Conservation (phyloP, 2,113 vertebrate genomes). For the Salvelinus fontinalis region DNA sequence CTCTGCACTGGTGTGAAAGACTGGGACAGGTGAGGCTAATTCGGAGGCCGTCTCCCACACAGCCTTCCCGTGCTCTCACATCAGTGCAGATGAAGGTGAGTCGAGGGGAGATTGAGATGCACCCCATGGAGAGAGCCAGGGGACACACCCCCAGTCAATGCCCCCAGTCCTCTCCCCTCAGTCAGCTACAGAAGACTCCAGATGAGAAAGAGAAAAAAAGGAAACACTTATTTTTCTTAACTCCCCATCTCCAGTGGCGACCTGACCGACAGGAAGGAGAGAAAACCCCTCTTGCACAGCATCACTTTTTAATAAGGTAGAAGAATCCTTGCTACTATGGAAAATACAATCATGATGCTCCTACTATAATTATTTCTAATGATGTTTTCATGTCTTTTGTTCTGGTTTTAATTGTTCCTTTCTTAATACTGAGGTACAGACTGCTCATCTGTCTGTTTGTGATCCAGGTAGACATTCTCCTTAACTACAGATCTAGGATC, state of each 20-base stretch:
- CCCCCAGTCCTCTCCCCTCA: not conserved
- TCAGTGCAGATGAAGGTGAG: no score
- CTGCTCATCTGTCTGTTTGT: not conserved
- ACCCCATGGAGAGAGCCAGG: slow-evolving; percentile 1
- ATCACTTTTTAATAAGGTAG: slow-evolving; percentile 38
- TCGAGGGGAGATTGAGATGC: no score
- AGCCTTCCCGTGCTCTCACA: no score
- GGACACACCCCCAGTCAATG: not conserved
- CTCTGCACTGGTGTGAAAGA: not conserved
- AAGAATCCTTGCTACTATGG: slow-evolving; percentile 25
- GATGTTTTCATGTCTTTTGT: slow-evolving; percentile 14
- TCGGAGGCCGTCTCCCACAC: no score
- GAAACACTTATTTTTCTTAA: slow-evolving; percentile 25
- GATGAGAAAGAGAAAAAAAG: not conserved
- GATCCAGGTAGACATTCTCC: not conserved
- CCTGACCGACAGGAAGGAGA: slow-evolving; percentile 26
- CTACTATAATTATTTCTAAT: slow-evolving; percentile 30
- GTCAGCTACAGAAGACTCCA: slow-evolving; percentile 9
- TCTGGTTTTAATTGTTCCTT: slow-evolving; percentile 5
- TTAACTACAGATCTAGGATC: not conserved
- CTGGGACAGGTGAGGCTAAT: no score
- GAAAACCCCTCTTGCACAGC: slow-evolving; percentile 23
- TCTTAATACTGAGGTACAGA: not conserved
- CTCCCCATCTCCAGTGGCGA: slow-evolving; percentile 17
- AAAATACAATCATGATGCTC: slow-evolving; percentile 26